Conservation (phyloP, 1,140 invertebrate species). For the Neodiprion lecontei region DNA sequence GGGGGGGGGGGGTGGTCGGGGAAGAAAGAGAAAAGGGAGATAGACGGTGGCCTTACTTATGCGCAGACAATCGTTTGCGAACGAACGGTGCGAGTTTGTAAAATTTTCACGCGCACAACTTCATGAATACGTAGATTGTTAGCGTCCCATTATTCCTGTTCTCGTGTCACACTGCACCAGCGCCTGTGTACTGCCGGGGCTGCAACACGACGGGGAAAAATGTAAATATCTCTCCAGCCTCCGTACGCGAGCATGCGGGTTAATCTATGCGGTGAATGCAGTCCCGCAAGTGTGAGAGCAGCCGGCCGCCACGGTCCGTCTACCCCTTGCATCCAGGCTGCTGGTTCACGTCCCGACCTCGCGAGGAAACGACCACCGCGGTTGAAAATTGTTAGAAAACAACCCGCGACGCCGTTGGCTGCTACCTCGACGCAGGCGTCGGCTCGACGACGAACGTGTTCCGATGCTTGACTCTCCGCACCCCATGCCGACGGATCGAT, state of each 20-base stretch:
- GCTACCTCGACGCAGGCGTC: too few relatives aligned
- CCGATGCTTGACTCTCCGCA: too few relatives aligned
- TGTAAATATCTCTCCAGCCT: conserved; percentile 5
- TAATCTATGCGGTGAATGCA: conserved; percentile 3
- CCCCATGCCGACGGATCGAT: too few relatives aligned
- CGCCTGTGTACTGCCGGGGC: too few relatives aligned
- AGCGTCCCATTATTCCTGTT: conserved; percentile 7
- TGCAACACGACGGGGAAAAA: neutral
- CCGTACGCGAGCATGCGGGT: neutral
- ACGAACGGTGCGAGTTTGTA: neutral
- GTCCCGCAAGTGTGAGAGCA: conserved; percentile 6
- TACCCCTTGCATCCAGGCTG: neutral
- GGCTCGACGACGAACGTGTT: too few relatives aligned
- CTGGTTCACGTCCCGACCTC: neutral
- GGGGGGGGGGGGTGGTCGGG: too few relatives aligned
- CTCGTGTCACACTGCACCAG: neutral
- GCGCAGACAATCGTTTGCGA: conserved; percentile 1
- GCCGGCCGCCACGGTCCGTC: neutral
- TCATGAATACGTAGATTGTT: conserved; percentile 7
- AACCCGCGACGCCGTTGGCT: neutral
- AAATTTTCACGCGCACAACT: conserved; percentile 7
- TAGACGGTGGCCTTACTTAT: conserved; percentile 1
- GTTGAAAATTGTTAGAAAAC: neutral
- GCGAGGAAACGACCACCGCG: too few relatives aligned
- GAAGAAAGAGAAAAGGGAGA: too few relatives aligned